These are phyloP conservation scores for Mimachlamys varia DNA, from an alignment of 2,888 invertebrate species.

Conservation along the genomic window DNA sequence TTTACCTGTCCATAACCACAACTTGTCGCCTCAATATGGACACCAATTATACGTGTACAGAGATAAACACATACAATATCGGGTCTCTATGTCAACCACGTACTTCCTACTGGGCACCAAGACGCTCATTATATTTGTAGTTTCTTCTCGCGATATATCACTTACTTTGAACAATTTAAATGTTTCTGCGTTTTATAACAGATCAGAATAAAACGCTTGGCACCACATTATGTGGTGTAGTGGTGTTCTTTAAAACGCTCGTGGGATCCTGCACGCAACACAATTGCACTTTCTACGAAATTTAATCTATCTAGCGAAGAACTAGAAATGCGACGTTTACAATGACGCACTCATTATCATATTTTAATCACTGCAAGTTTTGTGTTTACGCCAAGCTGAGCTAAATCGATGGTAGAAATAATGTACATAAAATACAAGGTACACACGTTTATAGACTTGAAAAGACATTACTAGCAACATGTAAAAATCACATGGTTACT, in stretches of 20 bases:
- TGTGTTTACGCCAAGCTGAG: background rate
- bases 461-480: too few relatives aligned
- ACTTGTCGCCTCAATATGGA: background rate
- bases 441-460: too few relatives aligned
- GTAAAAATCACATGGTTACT: too few relatives aligned
- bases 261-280: background rate
- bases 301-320: background rate
- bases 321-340: background rate
- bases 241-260: constrained; percentile 1
- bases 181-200: background rate
- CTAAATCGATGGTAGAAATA: background rate
- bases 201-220: background rate
- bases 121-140: background rate
- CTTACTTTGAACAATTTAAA: background rate
- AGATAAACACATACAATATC: background rate
- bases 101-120: background rate
- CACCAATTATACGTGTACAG: background rate
- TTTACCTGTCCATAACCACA: background rate
- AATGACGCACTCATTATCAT: constrained; percentile 24
- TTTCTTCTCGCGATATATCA: background rate
- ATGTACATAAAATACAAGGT: background rate
- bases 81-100: background rate
- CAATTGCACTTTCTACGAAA: background rate
- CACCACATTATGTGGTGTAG: background rate
- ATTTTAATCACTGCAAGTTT: constrained; percentile 24